These are phyloP conservation scores for Plecturocebus donacophilus DNA, from an alignment of 2,113 vertebrate species.

Conservation along the genomic window DNA sequence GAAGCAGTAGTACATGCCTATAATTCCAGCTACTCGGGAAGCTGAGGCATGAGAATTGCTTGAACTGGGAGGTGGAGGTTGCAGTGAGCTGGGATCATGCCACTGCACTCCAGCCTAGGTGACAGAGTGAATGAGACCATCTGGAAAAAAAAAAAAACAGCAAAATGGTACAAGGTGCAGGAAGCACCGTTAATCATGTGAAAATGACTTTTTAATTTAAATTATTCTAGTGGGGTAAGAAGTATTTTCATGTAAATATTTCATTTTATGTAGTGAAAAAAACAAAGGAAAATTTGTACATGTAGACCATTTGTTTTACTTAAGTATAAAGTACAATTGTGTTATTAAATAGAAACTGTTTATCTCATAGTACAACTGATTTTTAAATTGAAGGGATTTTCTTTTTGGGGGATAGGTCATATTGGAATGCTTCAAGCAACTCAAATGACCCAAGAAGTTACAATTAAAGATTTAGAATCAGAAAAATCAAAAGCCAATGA, in stretches of 20 bases:
- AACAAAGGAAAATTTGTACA: background rate
- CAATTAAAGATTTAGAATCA: slow-evolving; percentile 98
- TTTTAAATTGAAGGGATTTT: slow-evolving; percentile 49
- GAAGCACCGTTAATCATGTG: background rate
- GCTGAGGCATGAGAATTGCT: too few species aligned
- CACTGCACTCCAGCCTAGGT: too few species aligned
- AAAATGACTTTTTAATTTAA: slow-evolving; percentile 14
- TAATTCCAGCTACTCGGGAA: too few species aligned
- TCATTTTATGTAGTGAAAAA: background rate
- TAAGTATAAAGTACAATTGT: background rate
- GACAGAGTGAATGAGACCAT: too few species aligned
- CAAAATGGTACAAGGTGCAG: background rate
- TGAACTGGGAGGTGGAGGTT: too few species aligned
- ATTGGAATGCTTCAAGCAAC: slow-evolving; percentile 98
- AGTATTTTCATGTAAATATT: background rate
- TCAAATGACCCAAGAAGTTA: slow-evolving; percentile 98
- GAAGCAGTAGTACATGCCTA: too few species aligned
- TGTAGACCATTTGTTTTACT: background rate
- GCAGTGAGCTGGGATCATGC: too few species aligned
- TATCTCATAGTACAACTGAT: background rate
- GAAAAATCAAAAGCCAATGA: slow-evolving; percentile 95
- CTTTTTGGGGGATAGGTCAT: slow-evolving; percentile 88
- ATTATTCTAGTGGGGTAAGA: background rate
- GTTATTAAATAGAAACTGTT: background rate
- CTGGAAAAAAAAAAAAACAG: background rate